Conservation (phyloP, 2,797 vertebrate genomes). For the Urosaurus nigricauda region DNA sequence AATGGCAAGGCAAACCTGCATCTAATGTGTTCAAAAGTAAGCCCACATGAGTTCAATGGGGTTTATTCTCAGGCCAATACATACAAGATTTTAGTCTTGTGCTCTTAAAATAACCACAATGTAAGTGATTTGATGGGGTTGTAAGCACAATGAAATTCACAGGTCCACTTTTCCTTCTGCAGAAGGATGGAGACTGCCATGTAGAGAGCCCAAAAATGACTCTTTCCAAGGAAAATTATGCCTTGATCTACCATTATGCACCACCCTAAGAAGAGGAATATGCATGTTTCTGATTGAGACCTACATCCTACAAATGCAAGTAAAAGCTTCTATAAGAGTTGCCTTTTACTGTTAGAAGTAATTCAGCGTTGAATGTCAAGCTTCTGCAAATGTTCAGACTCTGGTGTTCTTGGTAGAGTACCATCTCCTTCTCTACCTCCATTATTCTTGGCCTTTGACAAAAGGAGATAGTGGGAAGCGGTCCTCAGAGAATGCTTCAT, state of each 20-base stretch:
- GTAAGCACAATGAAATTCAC: neutral
- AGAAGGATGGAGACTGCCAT: neutral
- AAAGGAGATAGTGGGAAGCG: neutral
- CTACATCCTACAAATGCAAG: conserved; percentile 11
- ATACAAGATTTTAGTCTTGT: neutral
- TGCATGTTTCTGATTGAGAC: conserved; percentile 32
- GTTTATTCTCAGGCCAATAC: neutral
- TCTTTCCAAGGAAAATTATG: conserved; percentile 22
- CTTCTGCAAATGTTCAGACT: neutral
- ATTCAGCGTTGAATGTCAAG: conserved; percentile 30
- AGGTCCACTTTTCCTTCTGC: neutral
- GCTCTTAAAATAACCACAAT: too few species aligned
- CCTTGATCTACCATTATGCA: conserved; percentile 33
- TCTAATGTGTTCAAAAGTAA: neutral
- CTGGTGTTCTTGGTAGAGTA: neutral
- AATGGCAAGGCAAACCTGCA: too few species aligned
- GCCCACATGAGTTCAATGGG: neutral
- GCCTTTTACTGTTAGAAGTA: conserved; percentile 36
- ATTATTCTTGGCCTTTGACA: neutral
- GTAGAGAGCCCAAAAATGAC: neutral
- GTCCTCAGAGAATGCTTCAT: neutral
- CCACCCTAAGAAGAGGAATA: neutral
- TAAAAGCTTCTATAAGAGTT: conserved; percentile 40
- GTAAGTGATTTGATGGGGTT: too few species aligned
- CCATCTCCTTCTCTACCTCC: neutral